Percentiles rank a stretch among this genome's conserved stretches.
These are phyloP conservation scores for Denticeps clupeoides DNA, from an alignment of 2,797 vertebrate genomes.

Conservation along the genomic window DNA sequence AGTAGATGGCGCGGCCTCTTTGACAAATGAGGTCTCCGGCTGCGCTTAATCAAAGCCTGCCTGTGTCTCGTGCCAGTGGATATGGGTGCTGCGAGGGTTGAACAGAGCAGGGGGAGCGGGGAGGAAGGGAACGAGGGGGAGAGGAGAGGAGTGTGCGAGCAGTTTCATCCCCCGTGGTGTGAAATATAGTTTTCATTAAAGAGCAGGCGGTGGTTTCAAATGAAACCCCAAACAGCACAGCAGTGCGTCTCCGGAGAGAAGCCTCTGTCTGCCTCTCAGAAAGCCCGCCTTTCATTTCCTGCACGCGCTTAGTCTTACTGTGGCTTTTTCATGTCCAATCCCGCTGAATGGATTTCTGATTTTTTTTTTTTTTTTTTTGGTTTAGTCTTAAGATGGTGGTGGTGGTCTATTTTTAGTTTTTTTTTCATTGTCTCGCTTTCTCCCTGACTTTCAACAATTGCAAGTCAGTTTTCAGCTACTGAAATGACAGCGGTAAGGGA, in stretches of 20 bases:
- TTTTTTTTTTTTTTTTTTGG: too few relatives aligned
- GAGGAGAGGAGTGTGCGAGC: conserved; percentile 3
- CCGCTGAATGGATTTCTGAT: conserved; percentile 7
- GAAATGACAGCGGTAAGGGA: not conserved
- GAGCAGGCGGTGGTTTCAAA: conserved; percentile 24
- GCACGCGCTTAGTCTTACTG: not conserved
- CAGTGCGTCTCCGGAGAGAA: conserved; percentile 21
- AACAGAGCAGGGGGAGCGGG: not conserved
- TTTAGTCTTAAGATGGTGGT: not conserved
- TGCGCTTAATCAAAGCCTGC: conserved; percentile 18
- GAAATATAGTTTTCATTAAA: conserved; percentile 41
- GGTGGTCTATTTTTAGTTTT: conserved; percentile 1
- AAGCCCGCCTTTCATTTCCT: not conserved
- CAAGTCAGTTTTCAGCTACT: not conserved
- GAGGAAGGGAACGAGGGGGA: not conserved
- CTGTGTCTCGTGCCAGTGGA: not conserved
- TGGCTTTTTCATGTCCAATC: conserved; percentile 1
- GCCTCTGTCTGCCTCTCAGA: conserved; percentile 6
- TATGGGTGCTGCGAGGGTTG: conserved; percentile 6
- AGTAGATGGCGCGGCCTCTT: conserved; percentile 10
- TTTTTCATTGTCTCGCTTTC: not conserved
- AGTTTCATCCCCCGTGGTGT: conserved; percentile 21
- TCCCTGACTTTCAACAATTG: conserved; percentile 1
- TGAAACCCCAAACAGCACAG: conserved; percentile 27
- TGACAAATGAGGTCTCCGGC: conserved; percentile 6